Evolutionary conservation across 1,140 invertebrate species (phyloP).

Genomic region (Rhopalosiphum maidis): DNA sequence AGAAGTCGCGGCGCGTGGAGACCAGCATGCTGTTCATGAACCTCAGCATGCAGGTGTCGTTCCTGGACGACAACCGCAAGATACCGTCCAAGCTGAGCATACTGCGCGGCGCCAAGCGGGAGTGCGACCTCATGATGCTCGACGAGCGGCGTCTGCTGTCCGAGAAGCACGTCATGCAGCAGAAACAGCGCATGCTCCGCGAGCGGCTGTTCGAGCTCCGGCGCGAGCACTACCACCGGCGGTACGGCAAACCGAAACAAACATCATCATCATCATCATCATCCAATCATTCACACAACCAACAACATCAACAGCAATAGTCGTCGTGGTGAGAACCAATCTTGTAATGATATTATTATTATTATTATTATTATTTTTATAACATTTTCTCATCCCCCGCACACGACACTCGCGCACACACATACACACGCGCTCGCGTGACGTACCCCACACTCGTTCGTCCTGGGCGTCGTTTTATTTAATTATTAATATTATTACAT

Average conservation of each 20-base stretch:
- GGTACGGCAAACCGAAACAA: constrained; percentile 39
- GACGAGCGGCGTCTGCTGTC: constrained; percentile 51
- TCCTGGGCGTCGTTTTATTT: background rate
- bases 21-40: constrained; percentile 57
- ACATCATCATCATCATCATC: background rate
- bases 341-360: background rate
- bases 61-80: constrained; percentile 54
- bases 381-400: background rate
- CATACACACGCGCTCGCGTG: background rate
- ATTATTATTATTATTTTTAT: background rate
- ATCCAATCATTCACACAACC: background rate
- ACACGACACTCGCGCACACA: background rate
- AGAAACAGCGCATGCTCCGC: constrained; percentile 47
- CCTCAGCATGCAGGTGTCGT: constrained; percentile 51
- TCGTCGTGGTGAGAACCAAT: background rate
- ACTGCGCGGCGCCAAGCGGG: constrained; percentile 54
- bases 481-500: background rate
- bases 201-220: constrained; percentile 53
- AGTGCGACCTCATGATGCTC: constrained; percentile 47
- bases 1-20: constrained; percentile 44
- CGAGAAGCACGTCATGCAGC: constrained; percentile 53
- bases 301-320: background rate
- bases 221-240: constrained; percentile 45
- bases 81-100: constrained; percentile 56
- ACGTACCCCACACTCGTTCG: background rate